These are phyloP conservation scores for Lamprotornis superbus DNA, from an alignment of 2,113 vertebrate genomes.

Conservation along the genomic window DNA sequence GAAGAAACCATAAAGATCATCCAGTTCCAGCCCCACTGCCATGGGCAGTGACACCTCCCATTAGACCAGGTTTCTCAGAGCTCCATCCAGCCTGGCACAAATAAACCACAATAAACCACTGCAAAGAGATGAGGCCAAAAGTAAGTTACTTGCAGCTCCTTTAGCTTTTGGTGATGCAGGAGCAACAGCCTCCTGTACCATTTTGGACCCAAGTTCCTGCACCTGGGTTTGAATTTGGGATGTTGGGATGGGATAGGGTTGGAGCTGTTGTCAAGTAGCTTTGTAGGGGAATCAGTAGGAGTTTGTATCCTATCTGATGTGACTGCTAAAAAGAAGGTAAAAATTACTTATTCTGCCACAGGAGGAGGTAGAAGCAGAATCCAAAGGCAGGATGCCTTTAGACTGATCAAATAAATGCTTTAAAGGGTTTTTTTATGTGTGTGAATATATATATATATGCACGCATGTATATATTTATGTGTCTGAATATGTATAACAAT, in stretches of 20 bases:
- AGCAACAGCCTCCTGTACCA: accelerated
- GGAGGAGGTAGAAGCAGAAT: not conserved
- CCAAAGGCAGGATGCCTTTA: not conserved
- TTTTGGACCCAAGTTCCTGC: not conserved
- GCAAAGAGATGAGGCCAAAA: not conserved
- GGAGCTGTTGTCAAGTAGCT: not conserved
- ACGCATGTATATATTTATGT: accelerated
- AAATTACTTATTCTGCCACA: not conserved
- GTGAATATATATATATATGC: not conserved
- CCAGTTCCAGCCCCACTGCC: not conserved
- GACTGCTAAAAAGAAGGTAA: not conserved
- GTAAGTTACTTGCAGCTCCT: not conserved
- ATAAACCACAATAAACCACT: not conserved
- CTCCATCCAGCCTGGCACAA: not conserved
- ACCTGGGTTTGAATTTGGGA: not conserved
- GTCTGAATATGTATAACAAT: not conserved
- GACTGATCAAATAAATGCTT: not conserved
- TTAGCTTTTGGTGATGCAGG: not conserved
- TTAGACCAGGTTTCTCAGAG: not conserved
- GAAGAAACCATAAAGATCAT: not conserved
- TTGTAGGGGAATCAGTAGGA: not conserved
- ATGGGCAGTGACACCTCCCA: not conserved
- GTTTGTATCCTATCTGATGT: not conserved
- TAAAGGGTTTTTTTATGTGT: not conserved
- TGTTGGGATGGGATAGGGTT: not conserved